Percentiles rank a stretch among this genome's conserved stretches.
Evolutionary conservation across 2,888 invertebrate genomes (phyloP).

Genomic region (Nemoura dubitans): DNA sequence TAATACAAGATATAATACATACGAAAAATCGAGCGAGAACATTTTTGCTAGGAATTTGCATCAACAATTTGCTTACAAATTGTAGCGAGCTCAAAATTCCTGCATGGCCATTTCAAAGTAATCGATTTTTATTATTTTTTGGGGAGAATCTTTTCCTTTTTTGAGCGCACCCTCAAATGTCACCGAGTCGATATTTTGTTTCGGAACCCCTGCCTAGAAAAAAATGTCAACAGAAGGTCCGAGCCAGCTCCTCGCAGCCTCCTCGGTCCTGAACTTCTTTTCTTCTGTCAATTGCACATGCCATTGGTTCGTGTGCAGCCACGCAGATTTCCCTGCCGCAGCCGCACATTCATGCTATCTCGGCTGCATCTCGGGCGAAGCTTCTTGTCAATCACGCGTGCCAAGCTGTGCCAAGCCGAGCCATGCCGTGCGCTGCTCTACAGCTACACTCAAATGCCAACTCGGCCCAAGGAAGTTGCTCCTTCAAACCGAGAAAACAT

Average conservation of each 20-base stretch:
- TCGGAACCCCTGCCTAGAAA: neutral
- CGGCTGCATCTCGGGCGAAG: neutral
- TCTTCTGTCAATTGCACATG: conserved; percentile 44
- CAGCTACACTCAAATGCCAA: too few relatives aligned
- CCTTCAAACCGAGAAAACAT: conserved; percentile 14
- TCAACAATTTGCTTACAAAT: neutral
- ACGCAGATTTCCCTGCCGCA: conserved; percentile 41
- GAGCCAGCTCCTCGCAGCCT: neutral
- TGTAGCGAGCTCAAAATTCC: neutral
- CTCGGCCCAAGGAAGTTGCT: conserved; percentile 30
- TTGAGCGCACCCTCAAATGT: neutral
- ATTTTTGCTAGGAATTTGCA: neutral
- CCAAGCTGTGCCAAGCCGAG: too few relatives aligned
- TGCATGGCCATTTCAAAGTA: neutral
- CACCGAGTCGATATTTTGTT: neutral
- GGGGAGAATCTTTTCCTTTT: neutral
- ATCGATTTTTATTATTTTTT: neutral
- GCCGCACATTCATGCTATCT: neutral
- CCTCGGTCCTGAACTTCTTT: conserved; percentile 24
- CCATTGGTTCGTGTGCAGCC: conserved; percentile 21
- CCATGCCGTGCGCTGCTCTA: neutral
- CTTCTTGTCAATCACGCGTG: conserved; percentile 18
- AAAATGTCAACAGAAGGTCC: conserved; percentile 18
- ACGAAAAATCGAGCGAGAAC: too few relatives aligned
- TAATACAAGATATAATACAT: too few relatives aligned